A percentile compares a stretch with the other conserved stretches of the same genome.
Evolutionary conservation across 2,113 vertebrate genomes (phyloP).

Genomic region (Apteryx mantelli): DNA sequence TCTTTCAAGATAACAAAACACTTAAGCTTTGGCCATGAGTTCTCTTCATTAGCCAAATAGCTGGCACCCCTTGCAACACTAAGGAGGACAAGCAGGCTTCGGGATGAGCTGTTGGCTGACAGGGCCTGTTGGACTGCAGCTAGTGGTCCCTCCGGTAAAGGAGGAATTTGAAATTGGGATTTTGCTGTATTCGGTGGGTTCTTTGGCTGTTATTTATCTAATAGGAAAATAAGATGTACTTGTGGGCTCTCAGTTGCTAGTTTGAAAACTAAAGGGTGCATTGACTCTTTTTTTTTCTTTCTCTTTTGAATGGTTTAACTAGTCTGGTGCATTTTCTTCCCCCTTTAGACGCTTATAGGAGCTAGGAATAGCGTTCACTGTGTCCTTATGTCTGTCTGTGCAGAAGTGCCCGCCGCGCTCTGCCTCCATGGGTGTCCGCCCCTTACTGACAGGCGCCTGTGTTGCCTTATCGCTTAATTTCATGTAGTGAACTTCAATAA

Average conservation of each 20-base stretch:
- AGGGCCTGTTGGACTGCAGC: not conserved
- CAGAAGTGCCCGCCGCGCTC: slow-evolving; percentile 9
- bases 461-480: slow-evolving; percentile 76
- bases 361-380: not conserved
- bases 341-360: slow-evolving; percentile 13
- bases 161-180: not conserved
- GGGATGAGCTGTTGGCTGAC: not conserved
- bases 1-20: not conserved
- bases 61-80: not conserved
- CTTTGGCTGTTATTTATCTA: not conserved
- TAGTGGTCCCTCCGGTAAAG: not conserved
- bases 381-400: not conserved
- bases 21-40: not conserved
- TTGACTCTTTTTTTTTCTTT: not conserved
- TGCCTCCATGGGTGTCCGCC: slow-evolving; percentile 1
- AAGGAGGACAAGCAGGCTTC: not conserved
- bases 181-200: not conserved
- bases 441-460: slow-evolving; percentile 51
- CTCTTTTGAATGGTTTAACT: not conserved
- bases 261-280: not conserved
- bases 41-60: not conserved
- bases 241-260: not conserved
- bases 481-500: slow-evolving; percentile 80
- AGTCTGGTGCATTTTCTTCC: not conserved
- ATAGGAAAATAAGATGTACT: not conserved